Base-by-base conservation (phyloP, 2,113 vertebrate genomes). In the Neofelis nebulosa region DNA sequence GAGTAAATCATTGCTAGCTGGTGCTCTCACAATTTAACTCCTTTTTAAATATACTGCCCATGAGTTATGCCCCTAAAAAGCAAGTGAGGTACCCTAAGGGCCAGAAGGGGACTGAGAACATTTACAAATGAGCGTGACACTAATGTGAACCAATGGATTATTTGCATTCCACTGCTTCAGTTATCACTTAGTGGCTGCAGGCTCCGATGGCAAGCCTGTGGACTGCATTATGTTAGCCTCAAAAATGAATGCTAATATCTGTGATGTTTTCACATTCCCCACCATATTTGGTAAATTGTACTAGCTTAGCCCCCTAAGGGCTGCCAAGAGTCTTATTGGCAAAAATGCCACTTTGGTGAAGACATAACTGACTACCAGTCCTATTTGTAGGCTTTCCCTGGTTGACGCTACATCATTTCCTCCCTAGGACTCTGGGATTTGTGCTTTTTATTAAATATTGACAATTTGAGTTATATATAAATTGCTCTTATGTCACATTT, bases 301-400 rank as follows among this genome's bases (percentile, higher is more conserved):
- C 98, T 98, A 86, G 88, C 97, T 97, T 97, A 21, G 95, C 94
- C 97, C 96, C 97, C 94, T 91, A 79, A 94, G 94, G 92, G 69
- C 98, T 99, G 99, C 99, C 99, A 99, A 98, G 98, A 99, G 97
- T 97, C 98, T 98, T 89, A 97, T 97, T 99, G 98, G 98, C 98
- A 99, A 98, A 99, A 98, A 98, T 98, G 99, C 98, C 98, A 98
- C 97, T 98, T 98, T 98, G 98, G 97, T 97, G 97, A 98, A 98
- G 98, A 98, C 97, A 98, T 98, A 97, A 65, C 96, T 96, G 97
- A 98, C 97, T 95, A 90, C 96, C 78, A 97, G 97, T 97, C 97
- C 98, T 98, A 95, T 96, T 96, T 98, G 95, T 98, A 98, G 96
- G 90, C 93, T 68, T 76, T 97, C 83, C 91, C 87, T 96, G 55